Evolutionary conservation across 2,113 vertebrate genomes (phyloP), one percentile per base, ranked within the genome.

Genomic region (Rhagologus leucostigma): DNA sequence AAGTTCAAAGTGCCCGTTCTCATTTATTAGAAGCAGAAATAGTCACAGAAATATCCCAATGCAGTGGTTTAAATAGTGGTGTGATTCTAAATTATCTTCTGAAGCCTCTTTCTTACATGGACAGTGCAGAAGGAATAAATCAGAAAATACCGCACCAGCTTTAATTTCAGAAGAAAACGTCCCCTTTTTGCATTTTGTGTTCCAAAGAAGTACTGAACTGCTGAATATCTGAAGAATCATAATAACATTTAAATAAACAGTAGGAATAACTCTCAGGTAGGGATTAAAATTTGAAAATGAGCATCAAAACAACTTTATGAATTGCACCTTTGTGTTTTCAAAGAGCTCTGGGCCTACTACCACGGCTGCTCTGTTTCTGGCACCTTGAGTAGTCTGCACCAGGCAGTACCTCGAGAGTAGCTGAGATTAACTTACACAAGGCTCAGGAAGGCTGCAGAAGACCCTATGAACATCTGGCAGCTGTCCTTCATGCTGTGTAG

Each of bases 11-110:
- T 62, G 56, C 56, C 52, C 68, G 46, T 87, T 71, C 41, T 89
- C 64, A 64, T 78, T 78, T 78, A 81, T 74, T 74, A 89, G 69
- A 91, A 86, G 68, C 47, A 95, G 93, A 89, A 94, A 37, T 49
- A 60, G 37, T n/a, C 49, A 75, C 17, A 63, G 53, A 73, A 49
- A 44, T 84, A 82, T 47, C 56, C 14, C 41, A 76, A 6, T 37
- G 60, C 35, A 14, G 30, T 78, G 64, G 53, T 30, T 33, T 82
- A 53, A 93, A 22, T 67, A 76, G n/a, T 30, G 24, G 5, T 56
- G 9, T 21, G 35, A 84, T 41, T 87, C 77, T 84, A 82, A 94
- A 79, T 84, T 71, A 57, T 50, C 69, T 82, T 37, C 47, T 60
- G 26, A 84, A 95, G 49, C 14, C 37, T 91, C 37, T 82, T 75